Evolutionary conservation across 2,113 vertebrate species (phyloP).

Genomic region (Euleptes europaea): DNA sequence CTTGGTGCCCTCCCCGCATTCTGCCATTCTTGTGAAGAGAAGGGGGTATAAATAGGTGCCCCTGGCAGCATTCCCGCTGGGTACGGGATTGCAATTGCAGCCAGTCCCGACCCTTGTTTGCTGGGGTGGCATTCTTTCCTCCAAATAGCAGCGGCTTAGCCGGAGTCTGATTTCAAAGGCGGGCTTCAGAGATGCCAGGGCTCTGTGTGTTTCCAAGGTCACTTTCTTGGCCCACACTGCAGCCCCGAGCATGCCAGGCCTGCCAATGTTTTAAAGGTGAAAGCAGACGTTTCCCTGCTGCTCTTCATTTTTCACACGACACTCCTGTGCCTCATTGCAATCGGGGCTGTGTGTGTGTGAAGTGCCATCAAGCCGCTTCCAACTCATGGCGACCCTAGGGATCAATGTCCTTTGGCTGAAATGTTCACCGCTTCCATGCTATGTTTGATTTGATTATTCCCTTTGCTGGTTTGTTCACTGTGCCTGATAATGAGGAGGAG

Average conservation of each 20-base stretch:
- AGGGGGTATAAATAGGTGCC: conserved; percentile 5
- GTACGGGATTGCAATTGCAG: no score
- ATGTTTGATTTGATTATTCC: no score
- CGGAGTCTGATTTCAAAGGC: conserved; percentile 15
- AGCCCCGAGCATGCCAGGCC: background rate
- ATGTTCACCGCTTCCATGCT: no score
- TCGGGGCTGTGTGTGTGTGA: no score
- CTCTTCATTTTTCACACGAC: background rate
- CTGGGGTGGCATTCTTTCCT: background rate
- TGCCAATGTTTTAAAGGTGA: background rate
- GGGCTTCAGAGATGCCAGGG: background rate
- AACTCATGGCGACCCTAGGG: no score
- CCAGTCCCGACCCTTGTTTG: background rate
- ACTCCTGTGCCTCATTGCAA: no score
- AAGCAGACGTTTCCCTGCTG: background rate
- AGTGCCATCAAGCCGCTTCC: no score
- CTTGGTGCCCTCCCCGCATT: background rate
- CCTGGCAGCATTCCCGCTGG: no score
- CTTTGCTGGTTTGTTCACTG: background rate
- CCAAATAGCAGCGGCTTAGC: background rate
- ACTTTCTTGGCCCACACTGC: no score
- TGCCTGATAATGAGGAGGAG: background rate
- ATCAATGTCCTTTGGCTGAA: no score
- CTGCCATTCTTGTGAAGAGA: background rate
- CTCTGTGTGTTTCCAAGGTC: background rate